phyloP scores from a whole-genome alignment of 2,888 invertebrate genomes.

The Ectemnius cavifrons region DNA sequence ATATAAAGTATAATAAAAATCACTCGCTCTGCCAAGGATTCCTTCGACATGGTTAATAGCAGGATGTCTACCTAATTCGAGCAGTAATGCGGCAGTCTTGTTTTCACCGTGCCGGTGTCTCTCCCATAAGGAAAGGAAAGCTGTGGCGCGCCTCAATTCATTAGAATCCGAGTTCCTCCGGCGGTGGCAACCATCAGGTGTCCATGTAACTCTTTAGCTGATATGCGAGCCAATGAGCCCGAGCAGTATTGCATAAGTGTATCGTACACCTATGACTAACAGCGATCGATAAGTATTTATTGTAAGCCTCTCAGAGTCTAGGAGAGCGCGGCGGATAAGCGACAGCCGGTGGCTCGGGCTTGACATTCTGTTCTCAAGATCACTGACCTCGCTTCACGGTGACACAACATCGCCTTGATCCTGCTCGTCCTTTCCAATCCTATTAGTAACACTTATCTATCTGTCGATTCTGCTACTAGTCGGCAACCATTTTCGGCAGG shows the following conservation, averaged over 20 bases:
- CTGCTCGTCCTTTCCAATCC: conserved; percentile 22
- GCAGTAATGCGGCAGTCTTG: conserved; percentile 19
- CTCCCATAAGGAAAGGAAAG: conserved; percentile 60
- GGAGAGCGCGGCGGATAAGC: no score
- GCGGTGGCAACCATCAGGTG: conserved; percentile 23
- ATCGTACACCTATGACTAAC: conserved; percentile 37
- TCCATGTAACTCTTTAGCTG: conserved; percentile 26
- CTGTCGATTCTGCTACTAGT: not conserved
- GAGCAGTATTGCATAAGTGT: not conserved
- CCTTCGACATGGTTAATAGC: conserved; percentile 42
- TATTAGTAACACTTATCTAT: conserved; percentile 1
- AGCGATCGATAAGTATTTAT: conserved; percentile 31
- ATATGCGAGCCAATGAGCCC: conserved; percentile 20
- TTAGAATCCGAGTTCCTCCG: conserved; percentile 46
- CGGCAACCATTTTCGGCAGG: not conserved
- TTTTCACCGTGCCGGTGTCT: conserved; percentile 44
- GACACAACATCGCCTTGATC: conserved; percentile 34
- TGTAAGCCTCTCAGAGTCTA: conserved; percentile 7
- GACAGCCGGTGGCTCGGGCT: conserved; percentile 2
- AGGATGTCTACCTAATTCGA: conserved; percentile 45
- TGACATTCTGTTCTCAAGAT: conserved; percentile 51
- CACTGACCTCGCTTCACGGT: conserved; percentile 45
- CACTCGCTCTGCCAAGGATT: conserved; percentile 32
- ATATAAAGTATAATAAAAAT: conserved; percentile 38
- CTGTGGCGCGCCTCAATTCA: conserved; percentile 54